Conservation (phyloP, 1,140 invertebrate genomes). For the Bombus consobrinus region DNA sequence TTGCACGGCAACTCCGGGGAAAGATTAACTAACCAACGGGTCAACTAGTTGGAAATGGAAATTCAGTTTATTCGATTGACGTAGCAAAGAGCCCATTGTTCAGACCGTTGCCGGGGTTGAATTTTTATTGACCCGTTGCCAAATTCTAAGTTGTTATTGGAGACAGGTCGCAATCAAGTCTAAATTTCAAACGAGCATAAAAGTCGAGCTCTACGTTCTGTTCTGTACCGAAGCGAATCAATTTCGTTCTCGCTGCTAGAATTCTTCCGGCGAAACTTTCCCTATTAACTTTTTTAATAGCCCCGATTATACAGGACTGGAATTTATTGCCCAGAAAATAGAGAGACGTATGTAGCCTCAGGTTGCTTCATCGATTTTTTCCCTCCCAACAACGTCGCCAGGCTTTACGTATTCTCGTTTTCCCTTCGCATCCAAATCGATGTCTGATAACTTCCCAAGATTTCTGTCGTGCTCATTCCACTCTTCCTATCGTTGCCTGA, state of each 20-base stretch:
- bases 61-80: constrained; percentile 29
- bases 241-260: constrained; percentile 22
- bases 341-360: background rate
- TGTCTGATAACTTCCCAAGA: constrained; percentile 54
- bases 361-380: constrained; percentile 29
- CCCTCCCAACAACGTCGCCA: no score
- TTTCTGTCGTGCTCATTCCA: constrained; percentile 49
- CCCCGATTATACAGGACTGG: constrained; percentile 28
- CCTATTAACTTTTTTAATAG: constrained; percentile 54
- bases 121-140: constrained; percentile 49
- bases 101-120: constrained; percentile 5
- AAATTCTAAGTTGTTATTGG: constrained; percentile 52
- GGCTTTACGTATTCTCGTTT: constrained; percentile 7
- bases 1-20: background rate
- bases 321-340: constrained; percentile 31
- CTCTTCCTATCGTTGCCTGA: constrained; percentile 65
- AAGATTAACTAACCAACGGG: constrained; percentile 12
- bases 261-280: constrained; percentile 47
- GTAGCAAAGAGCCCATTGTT: constrained; percentile 30
- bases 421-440: constrained; percentile 32
- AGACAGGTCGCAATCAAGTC: constrained; percentile 45
- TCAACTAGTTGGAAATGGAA: constrained; percentile 33
- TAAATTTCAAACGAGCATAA: constrained; percentile 49
- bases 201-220: constrained; percentile 23
- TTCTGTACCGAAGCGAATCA: constrained; percentile 36